phyloP scores from a whole-genome alignment of 92 coral and sea anemone species.

The Virgularia gustaviana region DNA sequence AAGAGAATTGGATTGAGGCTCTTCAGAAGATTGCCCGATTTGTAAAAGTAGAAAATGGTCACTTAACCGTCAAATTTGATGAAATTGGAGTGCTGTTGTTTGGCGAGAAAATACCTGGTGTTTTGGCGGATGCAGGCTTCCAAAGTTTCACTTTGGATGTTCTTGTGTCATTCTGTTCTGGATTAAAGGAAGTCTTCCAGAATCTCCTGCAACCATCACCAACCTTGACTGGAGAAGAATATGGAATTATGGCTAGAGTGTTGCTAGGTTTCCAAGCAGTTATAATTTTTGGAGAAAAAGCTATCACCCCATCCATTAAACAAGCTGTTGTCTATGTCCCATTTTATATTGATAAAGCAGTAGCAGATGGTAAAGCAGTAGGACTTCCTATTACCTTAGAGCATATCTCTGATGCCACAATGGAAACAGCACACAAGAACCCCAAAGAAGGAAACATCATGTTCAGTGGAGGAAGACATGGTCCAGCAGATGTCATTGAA shows the following conservation, averaged over 20 bases:
- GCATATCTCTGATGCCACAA: constrained; percentile 50
- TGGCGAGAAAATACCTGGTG: constrained; percentile 35
- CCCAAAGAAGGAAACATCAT: constrained; percentile 43
- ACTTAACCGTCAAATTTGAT: constrained; percentile 45
- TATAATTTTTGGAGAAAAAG: constrained; percentile 36
- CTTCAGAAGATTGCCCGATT: background rate
- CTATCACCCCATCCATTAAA: constrained; percentile 46
- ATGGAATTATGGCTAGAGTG: constrained; percentile 33
- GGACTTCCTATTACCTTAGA: constrained; percentile 36
- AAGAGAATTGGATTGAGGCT: background rate
- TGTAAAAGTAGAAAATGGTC: constrained; percentile 11
- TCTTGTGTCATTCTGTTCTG: constrained; percentile 24
- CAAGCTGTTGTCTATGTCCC: constrained; percentile 30
- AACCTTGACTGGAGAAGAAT: constrained; percentile 27
- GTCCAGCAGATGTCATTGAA: constrained; percentile 12
- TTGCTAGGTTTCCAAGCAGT: constrained; percentile 43
- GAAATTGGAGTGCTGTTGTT: constrained; percentile 54
- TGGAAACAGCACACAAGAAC: constrained; percentile 57
- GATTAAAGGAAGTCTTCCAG: constrained; percentile 28
- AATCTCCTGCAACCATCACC: constrained; percentile 36
- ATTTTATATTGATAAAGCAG: constrained; percentile 40
- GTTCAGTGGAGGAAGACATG: constrained; percentile 53
- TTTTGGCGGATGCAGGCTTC: constrained; percentile 44
- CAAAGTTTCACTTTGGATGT: constrained; percentile 38
- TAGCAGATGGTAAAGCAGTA: constrained; percentile 31